Conservation (phyloP, 2,113 vertebrate genomes). For the Aspiorhynchus laticeps region DNA sequence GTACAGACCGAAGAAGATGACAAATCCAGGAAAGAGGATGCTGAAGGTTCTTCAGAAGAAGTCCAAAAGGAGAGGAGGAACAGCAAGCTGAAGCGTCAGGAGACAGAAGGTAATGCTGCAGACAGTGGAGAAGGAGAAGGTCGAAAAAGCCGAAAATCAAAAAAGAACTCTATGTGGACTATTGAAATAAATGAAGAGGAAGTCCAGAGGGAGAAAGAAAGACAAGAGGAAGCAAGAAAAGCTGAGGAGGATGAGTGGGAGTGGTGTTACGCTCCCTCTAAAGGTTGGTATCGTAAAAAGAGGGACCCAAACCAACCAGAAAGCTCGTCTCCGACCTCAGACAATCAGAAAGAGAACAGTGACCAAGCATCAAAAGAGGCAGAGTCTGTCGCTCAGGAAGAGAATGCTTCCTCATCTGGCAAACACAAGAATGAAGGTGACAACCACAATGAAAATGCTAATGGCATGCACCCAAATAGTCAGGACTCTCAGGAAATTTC, state of each 20-base stretch:
- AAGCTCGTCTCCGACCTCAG: slow-evolving; percentile 5
- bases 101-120: not conserved
- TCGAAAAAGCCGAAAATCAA: slow-evolving; percentile 18
- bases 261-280: slow-evolving; percentile 43
- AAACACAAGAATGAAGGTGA: not conserved
- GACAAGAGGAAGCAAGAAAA: slow-evolving; percentile 55
- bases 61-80: not conserved
- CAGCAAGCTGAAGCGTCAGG: slow-evolving; percentile 17
- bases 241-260: slow-evolving; percentile 50
- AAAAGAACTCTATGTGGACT: slow-evolving; percentile 39
- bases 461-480: not conserved
- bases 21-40: slow-evolving; percentile 50
- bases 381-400: not conserved
- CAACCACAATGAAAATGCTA: not conserved
- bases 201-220: slow-evolving; percentile 61
- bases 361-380: slow-evolving; percentile 21
- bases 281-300: slow-evolving; percentile 46
- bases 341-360: slow-evolving; percentile 3
- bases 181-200: slow-evolving; percentile 51
- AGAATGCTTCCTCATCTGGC: not conserved
- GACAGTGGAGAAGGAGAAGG: slow-evolving; percentile 21
- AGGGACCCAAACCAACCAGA: slow-evolving; percentile 46
- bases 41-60: slow-evolving; percentile 14
- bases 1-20: slow-evolving; percentile 78
- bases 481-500: slow-evolving; percentile 37